Percentiles rank a stretch among this genome's conserved stretches.
Evolutionary conservation across 2,113 vertebrate species (phyloP).

Genomic region (Bubo blakistoni): DNA sequence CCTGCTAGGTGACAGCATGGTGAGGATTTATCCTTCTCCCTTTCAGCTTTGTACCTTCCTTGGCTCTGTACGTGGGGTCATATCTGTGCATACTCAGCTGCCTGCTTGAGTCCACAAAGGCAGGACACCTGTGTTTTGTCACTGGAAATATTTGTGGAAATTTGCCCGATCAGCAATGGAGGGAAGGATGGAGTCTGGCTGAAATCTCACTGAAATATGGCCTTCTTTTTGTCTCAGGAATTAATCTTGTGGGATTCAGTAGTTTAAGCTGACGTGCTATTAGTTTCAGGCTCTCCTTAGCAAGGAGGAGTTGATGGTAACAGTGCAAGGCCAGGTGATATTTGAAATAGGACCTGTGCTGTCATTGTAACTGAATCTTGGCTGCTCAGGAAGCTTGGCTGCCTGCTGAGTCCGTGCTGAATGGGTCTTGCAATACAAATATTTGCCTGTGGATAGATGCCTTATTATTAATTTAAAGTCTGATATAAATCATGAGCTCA

Average conservation of each 20-base stretch:
- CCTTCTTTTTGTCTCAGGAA: background rate
- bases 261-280: background rate
- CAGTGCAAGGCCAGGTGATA: background rate
- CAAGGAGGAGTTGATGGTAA: background rate
- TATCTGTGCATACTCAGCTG: background rate
- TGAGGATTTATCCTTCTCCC: background rate
- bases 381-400: background rate
- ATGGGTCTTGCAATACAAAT: conserved; percentile 51
- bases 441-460: conserved; percentile 59
- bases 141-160: background rate
- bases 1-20: background rate
- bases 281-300: background rate
- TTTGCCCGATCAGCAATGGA: background rate
- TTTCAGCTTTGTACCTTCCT: background rate
- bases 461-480: conserved; percentile 67
- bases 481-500: conserved; percentile 70
- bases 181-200: rapidly evolving
- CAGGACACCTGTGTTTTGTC: background rate
- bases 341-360: conserved; percentile 26
- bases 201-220: background rate
- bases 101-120: background rate
- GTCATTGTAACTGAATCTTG: background rate
- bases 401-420: background rate
- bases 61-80: background rate
- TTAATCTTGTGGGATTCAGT: background rate